These are phyloP conservation scores for Chromis chromis DNA, from an alignment of 2,797 vertebrate genomes.

Conservation along the genomic window DNA sequence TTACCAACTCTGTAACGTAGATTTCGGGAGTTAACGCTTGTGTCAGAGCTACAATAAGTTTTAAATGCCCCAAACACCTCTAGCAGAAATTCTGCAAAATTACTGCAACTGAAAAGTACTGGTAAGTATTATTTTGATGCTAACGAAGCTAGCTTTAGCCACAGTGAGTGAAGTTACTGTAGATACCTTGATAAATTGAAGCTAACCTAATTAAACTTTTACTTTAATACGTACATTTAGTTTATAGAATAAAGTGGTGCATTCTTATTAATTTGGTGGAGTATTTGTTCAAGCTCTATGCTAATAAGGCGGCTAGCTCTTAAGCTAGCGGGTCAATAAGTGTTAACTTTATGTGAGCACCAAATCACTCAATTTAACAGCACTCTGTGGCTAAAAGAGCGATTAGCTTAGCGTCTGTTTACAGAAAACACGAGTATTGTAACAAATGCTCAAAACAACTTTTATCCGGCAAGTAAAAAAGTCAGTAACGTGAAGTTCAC, in stretches of 20 bases:
- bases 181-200: too few relatives aligned
- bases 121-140: conserved; percentile 35
- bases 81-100: too few relatives aligned
- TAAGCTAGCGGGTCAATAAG: neutral
- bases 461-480: too few relatives aligned
- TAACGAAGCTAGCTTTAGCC: neutral
- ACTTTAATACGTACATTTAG: neutral
- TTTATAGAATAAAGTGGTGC: neutral
- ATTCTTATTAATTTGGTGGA: neutral
- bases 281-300: neutral
- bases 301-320: neutral
- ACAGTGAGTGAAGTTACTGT: too few relatives aligned
- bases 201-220: too few relatives aligned
- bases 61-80: neutral
- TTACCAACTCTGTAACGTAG: neutral
- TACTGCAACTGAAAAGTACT: too few relatives aligned
- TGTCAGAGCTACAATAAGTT: neutral
- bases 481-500: neutral
- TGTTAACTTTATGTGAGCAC: neutral
- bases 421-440: too few relatives aligned
- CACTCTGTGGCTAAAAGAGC: too few relatives aligned
- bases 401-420: too few relatives aligned
- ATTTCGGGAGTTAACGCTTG: neutral
- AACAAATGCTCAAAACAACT: too few relatives aligned
- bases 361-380: too few relatives aligned